A percentile compares a stretch with the other conserved stretches of the same genome.
phyloP scores from a whole-genome alignment of 2,888 invertebrate species.

The Capitulum mitella region DNA sequence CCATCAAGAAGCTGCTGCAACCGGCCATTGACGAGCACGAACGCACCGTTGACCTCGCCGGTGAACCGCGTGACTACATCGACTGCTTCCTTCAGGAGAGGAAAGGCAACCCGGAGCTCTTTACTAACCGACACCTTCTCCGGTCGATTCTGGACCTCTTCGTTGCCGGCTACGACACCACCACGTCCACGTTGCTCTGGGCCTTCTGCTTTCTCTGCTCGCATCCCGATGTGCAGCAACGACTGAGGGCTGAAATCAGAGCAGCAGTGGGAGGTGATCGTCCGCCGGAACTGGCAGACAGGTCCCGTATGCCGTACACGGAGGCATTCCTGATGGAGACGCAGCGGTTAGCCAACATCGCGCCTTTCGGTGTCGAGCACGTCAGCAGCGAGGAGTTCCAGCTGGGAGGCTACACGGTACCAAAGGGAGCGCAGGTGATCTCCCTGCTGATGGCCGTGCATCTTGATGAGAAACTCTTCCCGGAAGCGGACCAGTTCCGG shows the following conservation, averaged over 20 bases:
- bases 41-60: background rate
- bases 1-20: background rate
- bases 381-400: background rate
- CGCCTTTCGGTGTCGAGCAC: constrained; percentile 12
- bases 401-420: constrained; percentile 13
- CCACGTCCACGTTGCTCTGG: background rate
- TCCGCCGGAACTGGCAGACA: background rate
- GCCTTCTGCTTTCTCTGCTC: background rate
- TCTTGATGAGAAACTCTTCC: background rate
- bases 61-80: too few relatives aligned
- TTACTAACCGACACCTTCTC: background rate
- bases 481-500: background rate
- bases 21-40: background rate
- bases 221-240: background rate
- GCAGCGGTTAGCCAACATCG: background rate
- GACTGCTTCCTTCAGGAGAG: background rate
- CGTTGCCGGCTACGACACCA: background rate
- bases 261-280: background rate
- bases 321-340: constrained; percentile 26
- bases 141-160: background rate
- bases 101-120: background rate
- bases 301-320: constrained; percentile 19
- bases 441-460: background rate
- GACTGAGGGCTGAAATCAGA: background rate
- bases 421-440: background rate